phyloP scores from a whole-genome alignment of 2,113 vertebrate genomes.

The Candoia aspera region DNA sequence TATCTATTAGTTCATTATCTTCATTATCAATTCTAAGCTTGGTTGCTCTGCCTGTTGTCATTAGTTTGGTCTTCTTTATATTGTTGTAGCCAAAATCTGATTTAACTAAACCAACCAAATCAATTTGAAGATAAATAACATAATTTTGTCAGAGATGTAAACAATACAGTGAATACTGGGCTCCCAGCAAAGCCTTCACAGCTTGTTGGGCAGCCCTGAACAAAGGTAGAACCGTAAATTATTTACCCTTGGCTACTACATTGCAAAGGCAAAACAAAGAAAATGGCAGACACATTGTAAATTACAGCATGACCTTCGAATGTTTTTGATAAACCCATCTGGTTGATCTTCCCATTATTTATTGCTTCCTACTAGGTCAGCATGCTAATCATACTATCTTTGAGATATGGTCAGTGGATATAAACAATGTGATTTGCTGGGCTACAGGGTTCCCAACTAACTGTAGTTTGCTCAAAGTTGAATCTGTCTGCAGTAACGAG shows the following conservation, averaged over 20 bases:
- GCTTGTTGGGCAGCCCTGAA: neutral
- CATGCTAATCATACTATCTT: neutral
- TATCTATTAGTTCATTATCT: neutral
- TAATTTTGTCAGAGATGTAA: neutral
- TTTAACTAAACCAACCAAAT: neutral
- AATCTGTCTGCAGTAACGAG: neutral
- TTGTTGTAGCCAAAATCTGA: neutral
- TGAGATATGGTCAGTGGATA: neutral
- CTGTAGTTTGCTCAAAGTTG: neutral
- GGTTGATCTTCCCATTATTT: neutral
- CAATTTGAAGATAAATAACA: neutral
- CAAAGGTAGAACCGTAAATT: neutral
- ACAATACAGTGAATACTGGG: neutral
- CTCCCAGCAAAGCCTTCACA: neutral
- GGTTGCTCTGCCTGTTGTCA: neutral
- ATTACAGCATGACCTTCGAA: neutral
- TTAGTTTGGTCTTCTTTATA: neutral
- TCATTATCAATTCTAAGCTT: neutral
- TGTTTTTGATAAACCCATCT: neutral
- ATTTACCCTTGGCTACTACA: neutral
- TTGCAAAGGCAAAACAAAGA: neutral
- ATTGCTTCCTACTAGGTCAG: neutral
- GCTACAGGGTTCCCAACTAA: neutral
- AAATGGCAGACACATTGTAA: neutral
- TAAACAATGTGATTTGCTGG: neutral